Percentiles rank a stretch among this genome's conserved stretches.
These are phyloP conservation scores for Clunio marinus DNA, from an alignment of 2,888 invertebrate genomes.

Conservation along the genomic window DNA sequence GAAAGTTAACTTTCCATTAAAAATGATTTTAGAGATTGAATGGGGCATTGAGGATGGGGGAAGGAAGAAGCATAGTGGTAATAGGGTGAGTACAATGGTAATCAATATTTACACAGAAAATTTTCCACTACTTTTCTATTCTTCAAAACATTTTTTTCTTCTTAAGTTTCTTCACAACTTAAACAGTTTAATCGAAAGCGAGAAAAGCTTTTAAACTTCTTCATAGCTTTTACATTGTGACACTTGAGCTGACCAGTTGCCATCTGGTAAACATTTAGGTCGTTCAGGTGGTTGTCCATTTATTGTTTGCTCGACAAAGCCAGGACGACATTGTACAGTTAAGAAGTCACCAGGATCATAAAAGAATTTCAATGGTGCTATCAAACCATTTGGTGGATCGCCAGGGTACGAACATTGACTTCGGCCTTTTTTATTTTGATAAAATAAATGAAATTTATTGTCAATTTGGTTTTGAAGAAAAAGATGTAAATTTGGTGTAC, in stretches of 20 bases:
- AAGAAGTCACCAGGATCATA: conserved; percentile 70
- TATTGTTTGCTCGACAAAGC: conserved; percentile 55
- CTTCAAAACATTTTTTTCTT: not conserved
- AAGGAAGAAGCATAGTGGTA: not conserved
- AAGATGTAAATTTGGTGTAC: not conserved
- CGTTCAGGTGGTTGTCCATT: conserved; percentile 56
- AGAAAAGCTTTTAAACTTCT: conserved; percentile 57
- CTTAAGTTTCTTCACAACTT: too few relatives aligned
- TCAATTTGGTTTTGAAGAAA: too few relatives aligned
- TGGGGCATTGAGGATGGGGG: not conserved
- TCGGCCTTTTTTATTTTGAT: conserved; percentile 56
- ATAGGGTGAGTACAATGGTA: not conserved
- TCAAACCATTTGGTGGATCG: conserved; percentile 65
- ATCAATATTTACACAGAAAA: conserved; percentile 17
- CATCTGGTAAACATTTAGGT: conserved; percentile 62
- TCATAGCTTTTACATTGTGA: conserved; percentile 65
- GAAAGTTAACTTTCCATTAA: not conserved
- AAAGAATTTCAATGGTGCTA: conserved; percentile 67
- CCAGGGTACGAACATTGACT: conserved; percentile 68
- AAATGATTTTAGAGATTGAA: not conserved
- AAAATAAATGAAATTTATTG: not conserved
- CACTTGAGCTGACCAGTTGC: conserved; percentile 64
- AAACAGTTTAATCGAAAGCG: not conserved
- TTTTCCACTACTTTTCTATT: not conserved
- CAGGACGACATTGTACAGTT: conserved; percentile 64